A percentile compares a stretch with the other conserved stretches of the same genome.
These are phyloP conservation scores for Vollenhovia emeryi DNA, from an alignment of 1,140 invertebrate species.

Conservation along the genomic window DNA sequence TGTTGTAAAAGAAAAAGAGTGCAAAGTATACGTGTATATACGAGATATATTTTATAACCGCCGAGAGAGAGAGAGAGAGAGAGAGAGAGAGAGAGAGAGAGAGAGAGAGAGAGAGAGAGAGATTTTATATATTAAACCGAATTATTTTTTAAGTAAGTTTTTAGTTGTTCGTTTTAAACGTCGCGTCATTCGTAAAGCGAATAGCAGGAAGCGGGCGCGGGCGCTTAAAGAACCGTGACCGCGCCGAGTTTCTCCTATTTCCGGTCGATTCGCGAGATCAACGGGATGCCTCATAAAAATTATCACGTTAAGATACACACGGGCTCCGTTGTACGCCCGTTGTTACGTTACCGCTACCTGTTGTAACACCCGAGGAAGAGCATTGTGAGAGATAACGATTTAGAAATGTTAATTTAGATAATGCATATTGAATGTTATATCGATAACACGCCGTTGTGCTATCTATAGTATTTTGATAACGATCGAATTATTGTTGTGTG, in stretches of 20 bases:
- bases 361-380: conserved; percentile 47
- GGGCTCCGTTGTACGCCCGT: conserved; percentile 27
- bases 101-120: background rate
- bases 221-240: background rate
- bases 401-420: conserved; percentile 61
- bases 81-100: conserved; percentile 9
- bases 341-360: conserved; percentile 58
- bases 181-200: background rate
- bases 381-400: conserved; percentile 36
- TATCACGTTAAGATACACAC: background rate
- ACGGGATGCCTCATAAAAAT: conserved; percentile 33
- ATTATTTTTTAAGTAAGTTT: conserved; percentile 31
- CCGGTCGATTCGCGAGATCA: background rate
- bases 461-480: conserved; percentile 73
- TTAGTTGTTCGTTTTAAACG: background rate
- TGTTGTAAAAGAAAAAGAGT: conserved; percentile 48
- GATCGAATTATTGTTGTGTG: conserved; percentile 26
- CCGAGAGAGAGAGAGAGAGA: conserved; percentile 4
- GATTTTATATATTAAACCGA: conserved; percentile 27
- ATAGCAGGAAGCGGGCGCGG: background rate
- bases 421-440: conserved; percentile 63
- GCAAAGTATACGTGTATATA: conserved; percentile 35
- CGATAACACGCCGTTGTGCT: conserved; percentile 45
- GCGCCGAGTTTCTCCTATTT: conserved; percentile 10
- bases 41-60: conserved; percentile 1